A percentile compares a stretch with the other conserved stretches of the same genome.
phyloP scores from a whole-genome alignment of 1,140 invertebrate species.

The Mactra quadrangularis region DNA sequence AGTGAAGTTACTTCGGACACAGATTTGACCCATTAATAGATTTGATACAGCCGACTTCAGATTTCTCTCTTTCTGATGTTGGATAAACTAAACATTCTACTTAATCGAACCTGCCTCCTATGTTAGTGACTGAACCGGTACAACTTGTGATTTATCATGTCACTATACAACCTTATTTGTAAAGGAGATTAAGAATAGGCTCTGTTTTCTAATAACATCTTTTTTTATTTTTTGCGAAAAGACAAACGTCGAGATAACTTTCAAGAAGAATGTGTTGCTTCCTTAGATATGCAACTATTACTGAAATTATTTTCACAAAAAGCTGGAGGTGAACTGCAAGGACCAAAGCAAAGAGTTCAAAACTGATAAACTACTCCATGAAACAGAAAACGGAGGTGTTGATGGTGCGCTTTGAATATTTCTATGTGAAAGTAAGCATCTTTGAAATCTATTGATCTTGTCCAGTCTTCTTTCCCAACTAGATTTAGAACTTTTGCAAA shows the following conservation, averaged over 20 bases:
- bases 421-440: conserved; percentile 53
- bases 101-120: conserved; percentile 19
- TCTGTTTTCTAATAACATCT: too few species aligned
- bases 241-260: too few species aligned
- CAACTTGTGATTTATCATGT: too few species aligned
- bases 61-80: conserved; percentile 17
- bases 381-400: conserved; percentile 24
- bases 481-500: conserved; percentile 33
- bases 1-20: too few species aligned
- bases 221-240: too few species aligned
- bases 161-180: too few species aligned
- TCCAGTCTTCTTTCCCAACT: conserved; percentile 39
- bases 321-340: conserved; percentile 19
- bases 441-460: conserved; percentile 36
- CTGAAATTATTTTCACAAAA: conserved; percentile 43
- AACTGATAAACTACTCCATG: conserved; percentile 43
- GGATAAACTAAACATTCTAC: background rate
- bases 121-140: conserved; percentile 17
- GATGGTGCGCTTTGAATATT: conserved; percentile 16
- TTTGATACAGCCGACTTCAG: background rate
- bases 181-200: too few species aligned
- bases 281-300: too few species aligned
- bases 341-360: conserved; percentile 19
- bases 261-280: too few species aligned
- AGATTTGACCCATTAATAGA: conserved; percentile 9